A percentile compares a stretch with the other conserved stretches of the same genome.
Evolutionary conservation across 2,888 invertebrate species (phyloP).

Genomic region (Melanotus villosus): DNA sequence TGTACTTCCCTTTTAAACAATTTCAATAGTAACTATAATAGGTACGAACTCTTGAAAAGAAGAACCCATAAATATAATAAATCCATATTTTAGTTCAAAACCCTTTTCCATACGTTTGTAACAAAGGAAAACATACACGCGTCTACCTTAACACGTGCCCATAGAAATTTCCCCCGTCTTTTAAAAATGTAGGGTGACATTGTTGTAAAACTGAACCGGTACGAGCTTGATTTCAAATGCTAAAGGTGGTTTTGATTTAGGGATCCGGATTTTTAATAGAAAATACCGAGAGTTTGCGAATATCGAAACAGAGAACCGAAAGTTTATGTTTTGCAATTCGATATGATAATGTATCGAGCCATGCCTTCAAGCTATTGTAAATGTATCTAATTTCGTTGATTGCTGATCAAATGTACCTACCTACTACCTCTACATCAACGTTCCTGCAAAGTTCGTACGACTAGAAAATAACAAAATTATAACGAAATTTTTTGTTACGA

Average conservation of each 20-base stretch:
- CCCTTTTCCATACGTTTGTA: not conserved
- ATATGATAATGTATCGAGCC: conserved; percentile 42
- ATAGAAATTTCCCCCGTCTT: not conserved
- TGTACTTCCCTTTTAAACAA: no score
- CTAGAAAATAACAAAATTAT: no score
- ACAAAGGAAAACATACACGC: not conserved
- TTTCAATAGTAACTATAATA: no score
- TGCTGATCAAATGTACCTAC: conserved; percentile 28
- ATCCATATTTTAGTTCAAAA: not conserved
- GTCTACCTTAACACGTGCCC: conserved; percentile 5
- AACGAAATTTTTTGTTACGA: no score
- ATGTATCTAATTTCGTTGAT: conserved; percentile 44
- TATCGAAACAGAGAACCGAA: conserved; percentile 30
- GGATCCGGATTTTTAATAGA: not conserved
- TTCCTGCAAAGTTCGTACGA: no score
- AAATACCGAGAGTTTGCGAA: conserved; percentile 27
- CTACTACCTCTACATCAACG: no score
- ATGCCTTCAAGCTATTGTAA: conserved; percentile 30
- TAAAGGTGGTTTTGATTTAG: not conserved
- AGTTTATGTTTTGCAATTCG: conserved; percentile 43
- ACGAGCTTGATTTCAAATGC: not conserved
- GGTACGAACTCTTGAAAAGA: not conserved
- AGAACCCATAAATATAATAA: conserved; percentile 8
- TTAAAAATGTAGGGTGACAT: not conserved
- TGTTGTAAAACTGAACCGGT: not conserved